phyloP scores from a whole-genome alignment of 2,888 invertebrate genomes.

The Sturmia bella region DNA sequence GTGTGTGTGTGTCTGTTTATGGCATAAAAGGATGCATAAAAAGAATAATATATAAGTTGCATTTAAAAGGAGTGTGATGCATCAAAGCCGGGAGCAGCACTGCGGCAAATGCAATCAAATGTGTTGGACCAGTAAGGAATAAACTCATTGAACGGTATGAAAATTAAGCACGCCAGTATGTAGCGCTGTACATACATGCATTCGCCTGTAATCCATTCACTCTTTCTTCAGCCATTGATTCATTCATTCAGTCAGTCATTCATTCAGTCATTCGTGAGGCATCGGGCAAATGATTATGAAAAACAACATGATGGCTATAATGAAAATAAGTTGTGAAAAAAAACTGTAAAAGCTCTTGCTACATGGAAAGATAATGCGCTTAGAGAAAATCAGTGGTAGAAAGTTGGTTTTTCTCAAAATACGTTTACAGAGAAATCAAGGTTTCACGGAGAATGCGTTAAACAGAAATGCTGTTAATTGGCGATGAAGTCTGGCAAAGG shows the following conservation, averaged over 20 bases:
- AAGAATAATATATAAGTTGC: conserved; percentile 63
- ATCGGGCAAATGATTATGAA: conserved; percentile 64
- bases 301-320: conserved; percentile 50
- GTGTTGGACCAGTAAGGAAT: conserved; percentile 49
- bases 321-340: not conserved
- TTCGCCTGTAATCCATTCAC: conserved; percentile 24
- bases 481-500: no score
- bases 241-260: conserved; percentile 43
- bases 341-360: conserved; percentile 30
- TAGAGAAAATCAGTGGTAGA: not conserved
- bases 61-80: conserved; percentile 38
- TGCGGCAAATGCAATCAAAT: conserved; percentile 66
- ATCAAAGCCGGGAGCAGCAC: conserved; percentile 31
- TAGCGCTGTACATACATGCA: not conserved
- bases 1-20: no score
- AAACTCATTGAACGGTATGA: conserved; percentile 52
- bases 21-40: conserved; percentile 58
- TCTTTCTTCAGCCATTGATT: conserved; percentile 38
- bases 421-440: no score
- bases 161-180: conserved; percentile 44
- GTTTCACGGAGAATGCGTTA: no score
- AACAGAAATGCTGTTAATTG: no score
- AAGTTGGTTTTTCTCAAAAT: no score
- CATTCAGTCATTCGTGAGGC: no score
- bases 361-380: conserved; percentile 23